phyloP scores from a whole-genome alignment of 2,797 vertebrate genomes.

The Esox masquinongy region DNA sequence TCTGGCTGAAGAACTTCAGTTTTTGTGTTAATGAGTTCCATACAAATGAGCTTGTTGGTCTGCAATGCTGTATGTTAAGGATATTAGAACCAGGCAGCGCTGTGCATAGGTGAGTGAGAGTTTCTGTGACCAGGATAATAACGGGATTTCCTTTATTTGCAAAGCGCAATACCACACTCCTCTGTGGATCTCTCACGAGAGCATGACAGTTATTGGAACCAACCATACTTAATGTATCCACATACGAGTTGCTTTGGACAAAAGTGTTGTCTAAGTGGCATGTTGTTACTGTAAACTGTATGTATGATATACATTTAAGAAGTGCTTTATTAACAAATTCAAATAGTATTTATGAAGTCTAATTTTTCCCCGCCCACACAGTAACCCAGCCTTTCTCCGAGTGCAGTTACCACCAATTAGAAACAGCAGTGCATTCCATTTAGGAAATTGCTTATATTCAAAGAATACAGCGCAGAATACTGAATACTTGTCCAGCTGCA shows the following conservation, averaged over 20 bases:
- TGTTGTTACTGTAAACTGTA: neutral
- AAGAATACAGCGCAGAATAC: neutral
- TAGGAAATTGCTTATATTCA: neutral
- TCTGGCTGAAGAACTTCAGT: slow-evolving; percentile 36
- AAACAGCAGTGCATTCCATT: neutral
- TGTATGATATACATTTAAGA: neutral
- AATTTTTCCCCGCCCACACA: neutral
- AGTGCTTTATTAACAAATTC: neutral
- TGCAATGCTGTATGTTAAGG: neutral
- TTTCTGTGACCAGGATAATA: neutral
- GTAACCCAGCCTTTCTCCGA: neutral
- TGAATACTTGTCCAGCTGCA: neutral
- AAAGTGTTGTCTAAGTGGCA: too few species aligned
- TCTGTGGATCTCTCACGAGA: neutral
- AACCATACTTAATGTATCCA: too few species aligned
- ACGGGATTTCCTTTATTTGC: neutral
- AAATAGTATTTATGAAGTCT: neutral
- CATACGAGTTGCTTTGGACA: too few species aligned
- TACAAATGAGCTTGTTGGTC: neutral
- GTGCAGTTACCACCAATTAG: neutral
- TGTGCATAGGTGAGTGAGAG: neutral
- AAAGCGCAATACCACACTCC: neutral
- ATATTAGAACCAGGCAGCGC: slow-evolving; percentile 3
- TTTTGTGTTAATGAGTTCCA: slow-evolving; percentile 12
- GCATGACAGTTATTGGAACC: too few species aligned